Percentiles rank a stretch among this genome's conserved stretches.
Evolutionary conservation across 2,113 vertebrate genomes (phyloP).

Genomic region (Brachyhypopomus occidentalis): DNA sequence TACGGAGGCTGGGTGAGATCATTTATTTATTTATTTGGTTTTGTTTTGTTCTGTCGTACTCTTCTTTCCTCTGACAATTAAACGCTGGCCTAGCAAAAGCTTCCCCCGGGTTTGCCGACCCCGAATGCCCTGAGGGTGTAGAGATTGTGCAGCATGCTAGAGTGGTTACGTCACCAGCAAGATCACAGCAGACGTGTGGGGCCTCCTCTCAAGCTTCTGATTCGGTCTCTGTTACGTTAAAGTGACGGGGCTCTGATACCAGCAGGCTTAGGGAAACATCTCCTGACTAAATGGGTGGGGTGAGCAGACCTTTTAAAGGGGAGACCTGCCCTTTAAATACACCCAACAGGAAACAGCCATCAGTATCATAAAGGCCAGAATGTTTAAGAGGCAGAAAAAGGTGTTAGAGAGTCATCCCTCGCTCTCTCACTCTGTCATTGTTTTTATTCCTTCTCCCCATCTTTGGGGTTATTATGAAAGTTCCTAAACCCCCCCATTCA

Average conservation of each 20-base stretch:
- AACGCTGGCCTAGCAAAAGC: not conserved
- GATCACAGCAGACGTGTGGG: slow-evolving; percentile 53
- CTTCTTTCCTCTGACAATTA: not conserved
- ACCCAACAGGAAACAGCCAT: slow-evolving; percentile 88
- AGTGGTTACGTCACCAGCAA: slow-evolving; percentile 52
- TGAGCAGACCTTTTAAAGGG: slow-evolving; percentile 70
- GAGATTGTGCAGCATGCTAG: slow-evolving; percentile 44
- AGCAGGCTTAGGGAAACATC: slow-evolving; percentile 68
- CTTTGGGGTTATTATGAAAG: slow-evolving; percentile 54
- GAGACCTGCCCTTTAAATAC: slow-evolving; percentile 79
- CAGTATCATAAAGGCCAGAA: slow-evolving; percentile 79
- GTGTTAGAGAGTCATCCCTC: slow-evolving; percentile 61
- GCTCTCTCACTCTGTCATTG: slow-evolving; percentile 67
- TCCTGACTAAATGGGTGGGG: slow-evolving; percentile 66
- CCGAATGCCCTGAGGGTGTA: not conserved
- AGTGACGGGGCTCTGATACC: slow-evolving; percentile 51
- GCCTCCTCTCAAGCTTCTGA: slow-evolving; percentile 59
- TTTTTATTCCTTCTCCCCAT: slow-evolving; percentile 62
- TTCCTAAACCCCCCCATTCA: slow-evolving; percentile 58
- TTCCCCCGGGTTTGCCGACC: not conserved
- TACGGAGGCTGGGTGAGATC: too few species aligned
- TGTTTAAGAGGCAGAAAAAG: slow-evolving; percentile 82
- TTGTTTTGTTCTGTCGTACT: too few species aligned
- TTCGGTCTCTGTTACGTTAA: slow-evolving; percentile 64
- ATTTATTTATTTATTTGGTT: too few species aligned